Percentiles rank a stretch among this genome's conserved stretches.
Conservation (phyloP, 2,113 vertebrate genomes). For the Gadus macrocephalus region DNA sequence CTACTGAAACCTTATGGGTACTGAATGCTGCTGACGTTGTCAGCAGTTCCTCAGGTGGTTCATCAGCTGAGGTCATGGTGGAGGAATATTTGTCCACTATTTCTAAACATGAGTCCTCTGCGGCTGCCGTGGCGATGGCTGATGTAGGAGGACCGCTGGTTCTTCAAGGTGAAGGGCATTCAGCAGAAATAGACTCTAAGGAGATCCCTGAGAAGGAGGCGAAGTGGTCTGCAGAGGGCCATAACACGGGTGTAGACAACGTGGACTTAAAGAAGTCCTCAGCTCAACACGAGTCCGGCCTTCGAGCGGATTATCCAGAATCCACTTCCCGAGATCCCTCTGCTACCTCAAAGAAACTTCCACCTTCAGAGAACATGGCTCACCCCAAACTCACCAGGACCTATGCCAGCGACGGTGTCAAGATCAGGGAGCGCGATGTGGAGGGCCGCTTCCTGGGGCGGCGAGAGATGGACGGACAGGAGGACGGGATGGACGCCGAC, state of each 20-base stretch:
- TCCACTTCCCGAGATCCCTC: constrained; percentile 15
- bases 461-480: constrained; percentile 63
- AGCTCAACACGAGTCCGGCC: constrained; percentile 9
- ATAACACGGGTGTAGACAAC: neutral
- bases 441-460: constrained; percentile 91
- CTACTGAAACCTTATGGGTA: constrained; percentile 39
- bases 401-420: constrained; percentile 72
- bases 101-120: constrained; percentile 15
- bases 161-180: neutral
- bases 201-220: constrained; percentile 28
- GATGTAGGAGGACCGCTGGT: constrained; percentile 3
- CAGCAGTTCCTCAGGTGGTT: neutral
- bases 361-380: constrained; percentile 25
- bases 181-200: constrained; percentile 22
- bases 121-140: constrained; percentile 6
- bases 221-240: constrained; percentile 6
- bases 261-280: constrained; percentile 15
- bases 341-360: constrained; percentile 15
- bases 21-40: constrained; percentile 19
- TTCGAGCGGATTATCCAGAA: constrained; percentile 9
- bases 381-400: constrained; percentile 71
- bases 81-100: constrained; percentile 22
- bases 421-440: constrained; percentile 87
- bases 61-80: neutral
- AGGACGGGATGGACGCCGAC: constrained; percentile 80